phyloP scores from a whole-genome alignment of 2,113 vertebrate genomes.

The Salminus brasiliensis region DNA sequence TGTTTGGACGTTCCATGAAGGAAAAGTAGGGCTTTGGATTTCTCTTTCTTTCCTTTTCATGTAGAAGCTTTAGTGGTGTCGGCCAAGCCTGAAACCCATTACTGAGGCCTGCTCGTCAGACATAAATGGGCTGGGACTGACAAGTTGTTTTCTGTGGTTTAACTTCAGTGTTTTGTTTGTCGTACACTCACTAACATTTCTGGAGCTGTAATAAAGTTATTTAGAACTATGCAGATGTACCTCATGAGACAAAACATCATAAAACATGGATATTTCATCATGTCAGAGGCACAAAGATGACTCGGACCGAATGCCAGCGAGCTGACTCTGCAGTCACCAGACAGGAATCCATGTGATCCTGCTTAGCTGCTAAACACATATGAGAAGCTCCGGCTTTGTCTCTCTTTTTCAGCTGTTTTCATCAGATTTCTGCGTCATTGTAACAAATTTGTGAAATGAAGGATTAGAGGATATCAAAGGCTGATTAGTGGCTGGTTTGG shows the following conservation, averaged over 20 bases:
- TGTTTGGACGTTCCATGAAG: slow-evolving; percentile 57
- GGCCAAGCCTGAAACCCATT: slow-evolving; percentile 65
- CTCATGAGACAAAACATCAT: slow-evolving; percentile 54
- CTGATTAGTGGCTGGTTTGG: slow-evolving; percentile 31
- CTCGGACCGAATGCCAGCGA: slow-evolving; percentile 45
- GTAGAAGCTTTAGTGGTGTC: slow-evolving; percentile 48
- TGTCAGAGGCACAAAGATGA: slow-evolving; percentile 16
- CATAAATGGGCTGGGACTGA: slow-evolving; percentile 62
- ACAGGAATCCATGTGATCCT: slow-evolving; percentile 40
- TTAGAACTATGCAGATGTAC: slow-evolving; percentile 63
- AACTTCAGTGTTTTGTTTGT: slow-evolving; percentile 70
- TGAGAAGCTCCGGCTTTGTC: slow-evolving; percentile 26
- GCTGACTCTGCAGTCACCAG: slow-evolving; percentile 42
- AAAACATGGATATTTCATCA: slow-evolving; percentile 47
- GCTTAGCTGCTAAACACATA: slow-evolving; percentile 30
- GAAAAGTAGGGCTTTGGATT: slow-evolving; percentile 63
- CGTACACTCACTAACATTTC: slow-evolving; percentile 68
- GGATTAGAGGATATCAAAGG: slow-evolving; percentile 51
- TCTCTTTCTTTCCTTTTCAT: slow-evolving; percentile 48
- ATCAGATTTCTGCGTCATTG: slow-evolving; percentile 38
- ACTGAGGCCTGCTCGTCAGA: slow-evolving; percentile 62
- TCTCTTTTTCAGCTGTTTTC: slow-evolving; percentile 33
- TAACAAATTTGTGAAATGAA: slow-evolving; percentile 40
- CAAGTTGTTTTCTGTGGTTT: slow-evolving; percentile 72
- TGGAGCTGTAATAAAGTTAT: slow-evolving; percentile 68